A percentile compares a stretch with the other conserved stretches of the same genome.
Evolutionary conservation across 1,140 invertebrate genomes (phyloP).

Genomic region (Neodiprion pinetum): DNA sequence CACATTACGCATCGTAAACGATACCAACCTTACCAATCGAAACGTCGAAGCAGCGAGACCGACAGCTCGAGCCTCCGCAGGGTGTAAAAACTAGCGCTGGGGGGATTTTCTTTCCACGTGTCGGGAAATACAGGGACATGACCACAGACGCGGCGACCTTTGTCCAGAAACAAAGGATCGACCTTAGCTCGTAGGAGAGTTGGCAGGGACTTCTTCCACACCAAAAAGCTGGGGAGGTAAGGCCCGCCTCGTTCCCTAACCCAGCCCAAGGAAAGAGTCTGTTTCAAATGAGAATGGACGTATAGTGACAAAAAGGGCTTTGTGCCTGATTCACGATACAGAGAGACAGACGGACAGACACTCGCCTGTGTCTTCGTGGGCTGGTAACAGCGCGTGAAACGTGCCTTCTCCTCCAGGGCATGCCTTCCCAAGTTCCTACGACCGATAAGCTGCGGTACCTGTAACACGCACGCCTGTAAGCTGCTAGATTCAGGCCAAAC

Average conservation of each 20-base stretch:
- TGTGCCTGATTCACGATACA: background rate
- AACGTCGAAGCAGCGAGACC: background rate
- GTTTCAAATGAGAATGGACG: background rate
- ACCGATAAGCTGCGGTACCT: no score
- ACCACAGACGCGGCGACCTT: constrained; percentile 6
- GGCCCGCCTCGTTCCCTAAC: background rate
- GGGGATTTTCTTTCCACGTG: background rate
- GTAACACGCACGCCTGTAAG: background rate
- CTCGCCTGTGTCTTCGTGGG: background rate
- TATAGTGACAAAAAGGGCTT: constrained; percentile 1
- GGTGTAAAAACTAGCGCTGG: background rate
- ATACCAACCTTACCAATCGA: background rate
- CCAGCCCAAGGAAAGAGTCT: background rate
- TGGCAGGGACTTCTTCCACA: no score
- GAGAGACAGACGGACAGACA: background rate
- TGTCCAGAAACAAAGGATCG: background rate
- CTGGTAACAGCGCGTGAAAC: no score
- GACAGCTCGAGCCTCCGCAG: background rate
- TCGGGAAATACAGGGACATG: background rate
- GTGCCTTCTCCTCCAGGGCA: no score
- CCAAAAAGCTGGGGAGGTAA: background rate
- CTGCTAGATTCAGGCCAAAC: background rate
- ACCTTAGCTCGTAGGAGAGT: background rate
- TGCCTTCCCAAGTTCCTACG: no score
- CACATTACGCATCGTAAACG: no score